Conservation (phyloP, 2,888 invertebrate genomes). For the Lasioglossum figueresi region DNA sequence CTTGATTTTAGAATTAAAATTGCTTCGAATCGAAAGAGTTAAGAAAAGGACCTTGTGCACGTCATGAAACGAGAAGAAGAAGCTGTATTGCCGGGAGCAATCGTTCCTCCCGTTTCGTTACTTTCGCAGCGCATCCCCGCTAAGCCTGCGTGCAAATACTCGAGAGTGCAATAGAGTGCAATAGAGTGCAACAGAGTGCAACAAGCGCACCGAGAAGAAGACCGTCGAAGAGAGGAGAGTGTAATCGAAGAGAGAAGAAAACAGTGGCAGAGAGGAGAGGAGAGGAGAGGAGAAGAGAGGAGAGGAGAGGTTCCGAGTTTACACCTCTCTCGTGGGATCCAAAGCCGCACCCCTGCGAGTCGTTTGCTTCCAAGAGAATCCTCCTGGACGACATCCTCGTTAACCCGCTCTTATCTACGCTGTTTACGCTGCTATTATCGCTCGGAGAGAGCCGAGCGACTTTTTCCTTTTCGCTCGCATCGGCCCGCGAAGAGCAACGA, state of each 20-base stretch:
- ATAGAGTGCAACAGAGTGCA: constrained; percentile 9
- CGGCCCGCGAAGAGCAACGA: background rate
- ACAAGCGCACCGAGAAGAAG: background rate
- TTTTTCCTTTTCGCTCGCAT: background rate
- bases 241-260: background rate
- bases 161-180: background rate
- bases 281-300: background rate
- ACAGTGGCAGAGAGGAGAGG: background rate
- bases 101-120: background rate
- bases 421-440: constrained; percentile 39
- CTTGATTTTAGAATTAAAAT: too few species aligned
- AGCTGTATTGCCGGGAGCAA: background rate
- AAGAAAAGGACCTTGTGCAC: background rate
- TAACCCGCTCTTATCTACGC: constrained; percentile 24
- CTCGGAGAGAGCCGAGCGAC: background rate
- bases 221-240: background rate
- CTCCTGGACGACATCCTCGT: constrained; percentile 21
- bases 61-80: background rate
- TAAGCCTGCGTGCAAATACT: constrained; percentile 23
- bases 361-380: background rate
- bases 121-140: background rate
- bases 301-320: constrained; percentile 40
- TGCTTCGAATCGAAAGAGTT: too few species aligned
- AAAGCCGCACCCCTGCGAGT: constrained; percentile 9
- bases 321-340: constrained; percentile 42